Percentiles rank a stretch among this genome's conserved stretches.
Evolutionary conservation across 2,113 vertebrate genomes (phyloP).

Genomic region (Sander lucioperca): DNA sequence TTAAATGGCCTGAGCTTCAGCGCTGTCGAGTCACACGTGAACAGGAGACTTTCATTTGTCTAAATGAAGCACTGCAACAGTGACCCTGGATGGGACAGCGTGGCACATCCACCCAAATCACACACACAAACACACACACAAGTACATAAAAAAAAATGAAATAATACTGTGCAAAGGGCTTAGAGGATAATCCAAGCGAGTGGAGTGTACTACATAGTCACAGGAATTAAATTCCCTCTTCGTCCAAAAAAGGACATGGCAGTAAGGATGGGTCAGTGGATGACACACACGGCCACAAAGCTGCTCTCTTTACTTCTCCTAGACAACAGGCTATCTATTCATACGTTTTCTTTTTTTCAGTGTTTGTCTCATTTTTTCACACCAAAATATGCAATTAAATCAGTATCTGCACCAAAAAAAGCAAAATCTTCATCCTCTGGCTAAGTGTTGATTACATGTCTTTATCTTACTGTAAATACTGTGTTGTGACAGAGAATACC

Average conservation of each 20-base stretch:
- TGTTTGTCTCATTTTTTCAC: not conserved
- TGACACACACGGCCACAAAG: slow-evolving; percentile 46
- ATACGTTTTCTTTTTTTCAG: not conserved
- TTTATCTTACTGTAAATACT: slow-evolving; percentile 28
- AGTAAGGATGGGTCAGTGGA: slow-evolving; percentile 61
- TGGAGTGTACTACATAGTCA: slow-evolving; percentile 77
- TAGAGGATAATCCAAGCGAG: slow-evolving; percentile 82
- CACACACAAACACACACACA: slow-evolving; percentile 24
- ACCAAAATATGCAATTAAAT: not conserved
- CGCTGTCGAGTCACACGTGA: slow-evolving; percentile 22
- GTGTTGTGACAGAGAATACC: slow-evolving; percentile 58
- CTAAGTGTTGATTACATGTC: slow-evolving; percentile 29
- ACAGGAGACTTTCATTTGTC: slow-evolving; percentile 61
- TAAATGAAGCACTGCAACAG: slow-evolving; percentile 49
- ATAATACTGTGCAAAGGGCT: slow-evolving; percentile 82
- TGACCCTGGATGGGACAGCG: slow-evolving; percentile 41
- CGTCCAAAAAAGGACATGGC: slow-evolving; percentile 72
- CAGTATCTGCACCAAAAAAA: not conserved
- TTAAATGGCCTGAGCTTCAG: slow-evolving; percentile 50
- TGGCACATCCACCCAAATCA: slow-evolving; percentile 37
- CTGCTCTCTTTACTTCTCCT: slow-evolving; percentile 46
- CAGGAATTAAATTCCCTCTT: slow-evolving; percentile 80
- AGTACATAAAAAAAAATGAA: slow-evolving; percentile 72
- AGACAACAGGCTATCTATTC: not conserved
- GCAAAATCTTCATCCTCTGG: slow-evolving; percentile 1